These are phyloP conservation scores for Anoura caudifer DNA, from an alignment of 2,113 vertebrate genomes.

Conservation along the genomic window DNA sequence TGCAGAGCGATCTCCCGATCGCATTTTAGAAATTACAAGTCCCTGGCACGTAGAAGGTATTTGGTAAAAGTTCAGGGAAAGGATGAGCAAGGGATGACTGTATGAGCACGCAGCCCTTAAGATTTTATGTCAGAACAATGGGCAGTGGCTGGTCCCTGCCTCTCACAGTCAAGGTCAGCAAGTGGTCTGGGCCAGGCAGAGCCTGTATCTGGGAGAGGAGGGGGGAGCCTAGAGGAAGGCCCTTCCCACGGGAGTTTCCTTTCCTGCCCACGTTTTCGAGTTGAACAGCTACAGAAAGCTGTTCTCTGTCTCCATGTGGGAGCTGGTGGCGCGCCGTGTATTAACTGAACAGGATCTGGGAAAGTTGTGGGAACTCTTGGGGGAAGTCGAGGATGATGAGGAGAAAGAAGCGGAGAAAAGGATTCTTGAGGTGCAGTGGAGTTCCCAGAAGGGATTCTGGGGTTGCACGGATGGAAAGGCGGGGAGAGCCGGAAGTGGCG, in stretches of 20 bases:
- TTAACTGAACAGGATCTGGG: not conserved
- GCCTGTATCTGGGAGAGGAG: not conserved
- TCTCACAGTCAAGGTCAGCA: not conserved
- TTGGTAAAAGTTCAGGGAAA: not conserved
- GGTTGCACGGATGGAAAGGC: not conserved
- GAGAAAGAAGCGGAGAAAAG: not conserved
- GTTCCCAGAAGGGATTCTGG: not conserved
- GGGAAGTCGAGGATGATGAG: not conserved
- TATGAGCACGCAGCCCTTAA: accelerated
- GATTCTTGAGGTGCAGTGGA: not conserved
- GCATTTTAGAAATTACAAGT: constrained; percentile 19
- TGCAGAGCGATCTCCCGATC: not conserved
- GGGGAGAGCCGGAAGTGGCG: not conserved
- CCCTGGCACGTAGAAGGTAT: not conserved
- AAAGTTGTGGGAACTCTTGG: constrained; percentile 63
- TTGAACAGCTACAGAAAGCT: not conserved
- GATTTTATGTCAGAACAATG: not conserved
- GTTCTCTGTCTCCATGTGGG: not conserved
- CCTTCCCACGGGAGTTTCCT: not conserved
- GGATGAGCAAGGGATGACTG: not conserved
- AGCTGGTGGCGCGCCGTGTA: not conserved
- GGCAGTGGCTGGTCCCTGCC: not conserved
- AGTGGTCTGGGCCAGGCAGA: not conserved
- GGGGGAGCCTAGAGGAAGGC: not conserved
- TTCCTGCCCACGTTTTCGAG: not conserved